Percentiles rank a stretch among this genome's conserved stretches.
phyloP scores from a whole-genome alignment of 2,113 vertebrate genomes.

The Leptocoma aspasia region DNA sequence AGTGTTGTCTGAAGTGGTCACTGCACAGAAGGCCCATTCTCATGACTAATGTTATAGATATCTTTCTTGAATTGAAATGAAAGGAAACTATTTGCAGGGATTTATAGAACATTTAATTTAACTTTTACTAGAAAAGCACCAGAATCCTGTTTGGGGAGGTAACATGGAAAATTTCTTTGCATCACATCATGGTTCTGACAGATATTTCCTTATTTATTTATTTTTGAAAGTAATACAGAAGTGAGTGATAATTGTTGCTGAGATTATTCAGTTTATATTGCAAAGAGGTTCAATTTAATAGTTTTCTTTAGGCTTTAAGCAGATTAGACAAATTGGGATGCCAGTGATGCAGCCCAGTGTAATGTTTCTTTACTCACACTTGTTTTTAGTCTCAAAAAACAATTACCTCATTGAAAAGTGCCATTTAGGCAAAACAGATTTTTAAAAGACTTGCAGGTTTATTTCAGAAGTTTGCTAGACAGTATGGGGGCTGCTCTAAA shows the following conservation, averaged over 20 bases:
- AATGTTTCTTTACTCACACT: not conserved
- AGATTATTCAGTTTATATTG: not conserved
- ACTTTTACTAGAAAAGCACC: not conserved
- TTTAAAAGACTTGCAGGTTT: not conserved
- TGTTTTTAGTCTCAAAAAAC: not conserved
- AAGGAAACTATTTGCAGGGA: not conserved
- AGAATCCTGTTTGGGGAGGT: not conserved
- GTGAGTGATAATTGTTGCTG: not conserved
- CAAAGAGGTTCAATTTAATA: not conserved
- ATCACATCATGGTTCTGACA: not conserved
- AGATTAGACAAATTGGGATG: not conserved
- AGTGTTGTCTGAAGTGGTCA: not conserved
- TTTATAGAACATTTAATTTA: not conserved
- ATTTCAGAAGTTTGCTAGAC: not conserved
- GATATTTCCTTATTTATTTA: not conserved
- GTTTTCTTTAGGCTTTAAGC: not conserved
- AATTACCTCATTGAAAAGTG: not conserved
- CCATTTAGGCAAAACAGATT: not conserved
- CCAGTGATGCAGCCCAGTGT: not conserved
- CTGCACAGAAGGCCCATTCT: not conserved
- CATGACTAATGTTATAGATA: not conserved
- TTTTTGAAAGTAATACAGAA: not conserved
- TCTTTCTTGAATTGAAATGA: not conserved
- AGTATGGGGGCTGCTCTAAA: not conserved
- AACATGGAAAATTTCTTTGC: not conserved